phyloP scores from a whole-genome alignment of 1,140 invertebrate genomes.

The Heterodera carotae region DNA sequence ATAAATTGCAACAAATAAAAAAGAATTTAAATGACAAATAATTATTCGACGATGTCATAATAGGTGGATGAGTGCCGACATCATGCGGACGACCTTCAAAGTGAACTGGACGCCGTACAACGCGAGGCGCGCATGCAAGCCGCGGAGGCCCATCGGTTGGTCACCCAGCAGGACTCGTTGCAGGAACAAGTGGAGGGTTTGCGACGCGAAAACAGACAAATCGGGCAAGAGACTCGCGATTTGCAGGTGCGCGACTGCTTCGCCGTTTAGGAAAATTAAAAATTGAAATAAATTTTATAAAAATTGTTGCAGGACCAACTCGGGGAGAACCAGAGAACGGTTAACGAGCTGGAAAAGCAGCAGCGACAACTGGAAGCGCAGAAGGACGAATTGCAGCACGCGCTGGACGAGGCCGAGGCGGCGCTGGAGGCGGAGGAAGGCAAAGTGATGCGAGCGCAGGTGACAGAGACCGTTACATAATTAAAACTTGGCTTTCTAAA shows the following conservation, averaged over 20 bases:
- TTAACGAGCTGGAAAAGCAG: constrained; percentile 96
- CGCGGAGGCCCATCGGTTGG: constrained; percentile 96
- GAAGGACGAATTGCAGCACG: constrained; percentile 97
- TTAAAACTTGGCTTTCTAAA: too few relatives aligned
- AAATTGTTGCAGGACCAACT: constrained; percentile 81
- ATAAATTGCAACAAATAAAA: neutral
- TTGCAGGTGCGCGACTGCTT: constrained; percentile 38
- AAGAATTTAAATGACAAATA: too few relatives aligned
- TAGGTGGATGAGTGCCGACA: constrained; percentile 98
- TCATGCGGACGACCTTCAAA: constrained; percentile 94
- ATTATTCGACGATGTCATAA: too few relatives aligned
- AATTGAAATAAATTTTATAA: neutral
- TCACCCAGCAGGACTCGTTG: constrained; percentile 93
- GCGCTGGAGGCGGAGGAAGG: constrained; percentile 98
- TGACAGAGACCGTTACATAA: constrained; percentile 65
- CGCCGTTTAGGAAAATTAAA: neutral
- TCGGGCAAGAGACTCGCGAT: constrained; percentile 69
- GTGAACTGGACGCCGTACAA: constrained; percentile 94
- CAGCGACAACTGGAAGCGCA: constrained; percentile 96
- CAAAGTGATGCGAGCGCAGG: constrained; percentile 90
- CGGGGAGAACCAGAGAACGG: constrained; percentile 84
- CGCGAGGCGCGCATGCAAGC: constrained; percentile 99
- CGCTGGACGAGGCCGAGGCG: constrained; percentile 95
- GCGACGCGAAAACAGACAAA: constrained; percentile 60
- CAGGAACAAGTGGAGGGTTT: constrained; percentile 77